Percentiles rank a stretch among this genome's conserved stretches.
Evolutionary conservation across 2,888 invertebrate genomes (phyloP).

Genomic region (Pantelozetes paolii): DNA sequence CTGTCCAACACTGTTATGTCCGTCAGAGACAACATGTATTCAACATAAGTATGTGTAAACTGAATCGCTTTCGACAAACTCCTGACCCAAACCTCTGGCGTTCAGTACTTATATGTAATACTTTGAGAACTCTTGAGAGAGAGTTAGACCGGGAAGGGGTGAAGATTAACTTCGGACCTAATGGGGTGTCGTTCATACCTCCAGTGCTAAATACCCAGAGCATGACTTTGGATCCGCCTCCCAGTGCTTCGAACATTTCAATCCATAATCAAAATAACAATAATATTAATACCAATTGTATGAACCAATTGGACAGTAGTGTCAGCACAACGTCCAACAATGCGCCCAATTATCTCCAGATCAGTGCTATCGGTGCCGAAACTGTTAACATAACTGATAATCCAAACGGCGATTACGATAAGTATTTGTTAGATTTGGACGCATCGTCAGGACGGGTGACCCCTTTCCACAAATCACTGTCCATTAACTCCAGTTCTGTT

Average conservation of each 20-base stretch:
- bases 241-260: constrained; percentile 22
- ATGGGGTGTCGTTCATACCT: constrained; percentile 43
- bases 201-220: constrained; percentile 33
- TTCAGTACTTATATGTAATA: constrained; percentile 89
- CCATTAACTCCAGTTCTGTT: neutral
- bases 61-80: constrained; percentile 78
- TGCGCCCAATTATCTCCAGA: neutral
- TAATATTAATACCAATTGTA: neutral
- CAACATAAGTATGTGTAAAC: constrained; percentile 85
- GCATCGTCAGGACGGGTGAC: constrained; percentile 46
- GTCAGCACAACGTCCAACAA: neutral
- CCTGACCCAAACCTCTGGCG: constrained; percentile 82
- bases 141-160: constrained; percentile 69
- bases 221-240: constrained; percentile 25
- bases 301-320: neutral
- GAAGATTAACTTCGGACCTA: constrained; percentile 44
- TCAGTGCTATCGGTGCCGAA: neutral
- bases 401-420: constrained; percentile 44
- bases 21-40: constrained; percentile 80
- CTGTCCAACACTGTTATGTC: constrained; percentile 27
- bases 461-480: constrained; percentile 41
- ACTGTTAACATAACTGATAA: constrained; percentile 1
- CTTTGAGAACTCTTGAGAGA: constrained; percentile 76
- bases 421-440: constrained; percentile 45
- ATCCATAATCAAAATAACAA: constrained; percentile 16